Conservation (phyloP, 2,888 invertebrate species). For the Ichneumoninae sp. region DNA sequence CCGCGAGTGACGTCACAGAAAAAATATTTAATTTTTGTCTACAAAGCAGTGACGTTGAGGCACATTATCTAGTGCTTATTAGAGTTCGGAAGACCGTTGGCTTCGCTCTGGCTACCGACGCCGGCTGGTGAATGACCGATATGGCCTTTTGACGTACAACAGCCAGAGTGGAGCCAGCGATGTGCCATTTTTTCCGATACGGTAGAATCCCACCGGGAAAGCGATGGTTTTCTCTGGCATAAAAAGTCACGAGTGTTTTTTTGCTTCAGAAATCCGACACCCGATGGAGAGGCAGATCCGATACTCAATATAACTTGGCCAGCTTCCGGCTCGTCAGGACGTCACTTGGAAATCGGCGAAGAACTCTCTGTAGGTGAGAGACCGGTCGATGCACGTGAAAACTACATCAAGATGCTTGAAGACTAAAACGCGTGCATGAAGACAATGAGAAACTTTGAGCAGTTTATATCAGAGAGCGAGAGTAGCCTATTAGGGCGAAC, state of each 20-base stretch:
- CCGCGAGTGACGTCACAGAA: no score
- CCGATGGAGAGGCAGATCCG: slow-evolving; percentile 54
- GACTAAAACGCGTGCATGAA: not conserved
- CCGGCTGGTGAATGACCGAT: no score
- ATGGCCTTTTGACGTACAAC: no score
- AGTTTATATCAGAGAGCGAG: no score
- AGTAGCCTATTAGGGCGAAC: no score
- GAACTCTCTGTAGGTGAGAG: slow-evolving; percentile 47
- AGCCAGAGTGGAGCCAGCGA: not conserved
- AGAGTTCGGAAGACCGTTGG: no score
- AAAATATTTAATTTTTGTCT: no score
- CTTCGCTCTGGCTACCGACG: no score
- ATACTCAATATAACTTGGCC: slow-evolving; percentile 66
- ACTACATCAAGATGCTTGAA: slow-evolving; percentile 4
- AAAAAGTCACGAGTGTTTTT: not conserved
- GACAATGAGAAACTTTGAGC: not conserved
- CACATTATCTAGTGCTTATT: no score
- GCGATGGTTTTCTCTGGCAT: not conserved
- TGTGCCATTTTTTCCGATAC: not conserved
- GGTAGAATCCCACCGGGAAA: not conserved
- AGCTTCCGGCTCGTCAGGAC: slow-evolving; percentile 51
- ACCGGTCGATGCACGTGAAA: slow-evolving; percentile 43
- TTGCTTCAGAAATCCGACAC: slow-evolving; percentile 66
- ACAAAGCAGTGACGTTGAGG: no score
- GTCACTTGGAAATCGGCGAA: slow-evolving; percentile 64